Evolutionary conservation across 30 jellyfish, hydroid and myxozoan genomes (phyloP), one percentile per base, ranked within the genome.

Genomic region (Chironex yamaguchii): DNA sequence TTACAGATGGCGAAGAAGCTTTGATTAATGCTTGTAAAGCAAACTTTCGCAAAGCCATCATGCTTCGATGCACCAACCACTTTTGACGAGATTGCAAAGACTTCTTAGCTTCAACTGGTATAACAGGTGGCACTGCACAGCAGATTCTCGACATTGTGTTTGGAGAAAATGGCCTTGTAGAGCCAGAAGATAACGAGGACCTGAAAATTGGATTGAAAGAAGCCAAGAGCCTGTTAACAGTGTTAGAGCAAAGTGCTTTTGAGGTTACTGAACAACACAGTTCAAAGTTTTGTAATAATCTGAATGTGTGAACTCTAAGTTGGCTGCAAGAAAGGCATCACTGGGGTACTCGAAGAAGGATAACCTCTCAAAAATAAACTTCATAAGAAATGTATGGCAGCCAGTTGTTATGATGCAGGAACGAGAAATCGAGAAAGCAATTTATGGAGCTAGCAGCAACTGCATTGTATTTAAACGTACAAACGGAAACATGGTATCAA

Each of bases 1-100:
- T 71, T 24, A 71, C 85, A 14, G 85, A 71, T 71, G 85, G 85
- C 3, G 70, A 71, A 34, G 49, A 2, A 11, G 85, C 85, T 1
- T 49, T 71, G 4, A 71, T 71, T 1, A 17, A 36, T 17, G 85
- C 85, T 11, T 71, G 85, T 70, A 71, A 71, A 27, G 26, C 20
- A 12, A 36, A 32, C 23, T 71, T 71, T 48, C 14, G 33, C 22
- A 71, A 71, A 70, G 70, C 85, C n/a, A 36, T 4, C n/a, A 50
- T 20, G 25, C 70, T 71, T 23, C 71, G 85, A 1, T 71, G 85
- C 14, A 71, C 73, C 73, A 71, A 23, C 26, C 70, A 71, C 23
- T 71, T 71, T 36, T 35, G 29, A 36, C 48, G 49, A 26, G 49
- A 71, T 36, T 71, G 85, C 70, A 71, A 71, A 49, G 50, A 71